Base-by-base conservation (phyloP, 2,113 vertebrate genomes). In the Cavia aperea region DNA sequence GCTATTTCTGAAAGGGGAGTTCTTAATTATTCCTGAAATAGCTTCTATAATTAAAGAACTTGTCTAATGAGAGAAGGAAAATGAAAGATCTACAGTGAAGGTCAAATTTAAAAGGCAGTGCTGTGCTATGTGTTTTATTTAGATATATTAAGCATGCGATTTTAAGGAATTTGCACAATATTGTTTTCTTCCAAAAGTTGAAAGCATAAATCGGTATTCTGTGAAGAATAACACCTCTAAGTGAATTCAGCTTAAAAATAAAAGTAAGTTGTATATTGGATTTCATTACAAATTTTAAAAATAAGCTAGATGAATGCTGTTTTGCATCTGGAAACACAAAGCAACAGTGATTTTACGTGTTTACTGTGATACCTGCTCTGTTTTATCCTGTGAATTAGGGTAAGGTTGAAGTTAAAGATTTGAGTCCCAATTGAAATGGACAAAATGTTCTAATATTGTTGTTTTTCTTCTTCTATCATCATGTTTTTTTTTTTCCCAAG, bases 11-110 rank as follows among this genome's bases (percentile, higher is more conserved):
- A 81, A 94, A 86, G 88, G 33, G 82, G 31, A 21, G 39, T 92
- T 91, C n/a, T 70, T 92, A 93, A 88, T 95, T 94, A 90, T 88
- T 95, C 86, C 92, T 73, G 81, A 93, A 96, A 88, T 90, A 60
- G 88, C 77, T 87, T 82, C 49, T 91, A 21, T 89, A 78, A 89
- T 93, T 88, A 96, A 95, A 63, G 29, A 72, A 78, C 54, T 84
- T 84, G 51, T 96, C 49, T 91, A 36, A 88, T 36, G 63, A n/a
- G 63, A 88, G 58, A 39, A 54, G 18, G 65, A 63, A 70, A 63
- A 81, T 66, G 24, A 86, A 60, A 81, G 81, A 81, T 77, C 16
- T 43, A 21, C 46, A 66, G 65, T 54, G 72, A 93, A 90, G 88
- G 86, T 72, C 77, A 56, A 51, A 15, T 51, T 16, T 51, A 49